Base-by-base conservation (phyloP, 2,797 vertebrate genomes). In the Parauchenoglanis ngamensis region DNA sequence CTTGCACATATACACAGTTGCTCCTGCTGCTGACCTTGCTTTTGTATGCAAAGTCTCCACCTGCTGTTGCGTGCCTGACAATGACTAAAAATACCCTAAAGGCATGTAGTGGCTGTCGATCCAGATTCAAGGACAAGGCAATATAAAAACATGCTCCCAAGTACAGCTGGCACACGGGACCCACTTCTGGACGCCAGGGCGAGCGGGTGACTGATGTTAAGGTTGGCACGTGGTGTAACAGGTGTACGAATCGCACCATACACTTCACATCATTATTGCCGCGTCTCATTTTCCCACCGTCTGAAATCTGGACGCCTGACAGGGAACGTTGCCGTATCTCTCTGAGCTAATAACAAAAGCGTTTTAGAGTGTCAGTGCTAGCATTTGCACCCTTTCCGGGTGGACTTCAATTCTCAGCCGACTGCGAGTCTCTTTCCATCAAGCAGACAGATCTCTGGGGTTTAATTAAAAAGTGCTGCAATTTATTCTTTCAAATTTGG, bases 71-170 rank as follows among this genome's bases (percentile, higher is more conserved):
- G 89, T 92, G 92, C 93, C 91, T 92, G 92, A 92, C 92, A 91
- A 92, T 90, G 91, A 93, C 94, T 95, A 95, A 94, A 96, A 95
- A 96, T 95, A 95, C 93, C 90, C 92, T 89, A 86, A 90, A 94
- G 94, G 92, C 93, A 93, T 92, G 93, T 90, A 92, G 93, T 91
- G 90, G 92, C 92, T 95, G 93, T 95, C 94, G 94, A 94, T 93
- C 93, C 85, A 92, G 91, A 94, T 89, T 94, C 94, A 95, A 95
- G 95, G 94, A 93, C 95, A 93, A 92, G 31, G 88, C 89, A 87
- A 86, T 90, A 40, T 4, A 67, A 21, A 21, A 40, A 46, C 52
- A 46, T 61, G 23, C 23, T 23, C 63, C 67, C 88, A 70, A 57
- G 40, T 61, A 83, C 73, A 90, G 78, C 68, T 84, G 59, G 82